Percentiles rank a stretch among this genome's conserved stretches.
Conservation (phyloP, 2,113 vertebrate species). For the Pteropus alecto region DNA sequence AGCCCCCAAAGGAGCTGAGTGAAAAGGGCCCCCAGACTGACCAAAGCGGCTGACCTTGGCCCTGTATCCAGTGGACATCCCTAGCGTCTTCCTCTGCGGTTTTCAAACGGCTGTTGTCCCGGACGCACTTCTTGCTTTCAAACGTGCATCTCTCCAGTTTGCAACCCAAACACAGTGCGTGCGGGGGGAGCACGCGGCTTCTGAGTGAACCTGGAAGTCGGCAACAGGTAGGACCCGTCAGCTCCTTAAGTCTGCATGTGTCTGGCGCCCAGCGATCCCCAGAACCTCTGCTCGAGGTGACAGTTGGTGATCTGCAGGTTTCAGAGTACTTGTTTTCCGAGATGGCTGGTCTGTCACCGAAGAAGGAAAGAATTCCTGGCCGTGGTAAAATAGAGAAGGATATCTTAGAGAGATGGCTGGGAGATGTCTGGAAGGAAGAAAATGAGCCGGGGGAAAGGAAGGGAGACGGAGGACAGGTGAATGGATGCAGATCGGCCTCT, state of each 20-base stretch:
- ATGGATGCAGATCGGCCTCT: slow-evolving; percentile 58
- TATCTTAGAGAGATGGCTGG: not conserved
- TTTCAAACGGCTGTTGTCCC: not conserved
- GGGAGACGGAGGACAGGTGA: slow-evolving; percentile 61
- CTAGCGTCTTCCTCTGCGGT: not conserved
- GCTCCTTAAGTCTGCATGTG: slow-evolving; percentile 35
- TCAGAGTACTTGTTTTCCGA: not conserved
- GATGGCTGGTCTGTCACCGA: not conserved
- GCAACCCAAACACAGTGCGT: slow-evolving; percentile 1
- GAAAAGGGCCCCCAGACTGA: not conserved
- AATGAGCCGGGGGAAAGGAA: not conserved
- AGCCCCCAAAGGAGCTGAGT: slow-evolving; percentile 36
- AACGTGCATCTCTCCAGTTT: not conserved
- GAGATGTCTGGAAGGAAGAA: slow-evolving; percentile 64
- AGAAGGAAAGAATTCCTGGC: not conserved
- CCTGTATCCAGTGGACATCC: not conserved
- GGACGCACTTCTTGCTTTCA: not conserved
- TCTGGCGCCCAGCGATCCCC: not conserved
- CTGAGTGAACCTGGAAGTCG: slow-evolving; percentile 54
- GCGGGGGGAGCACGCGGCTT: not conserved
- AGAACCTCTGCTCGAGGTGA: not conserved
- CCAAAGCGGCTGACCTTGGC: slow-evolving; percentile 18
- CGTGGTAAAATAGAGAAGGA: not conserved
- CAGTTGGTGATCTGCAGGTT: not conserved
- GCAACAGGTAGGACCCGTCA: slow-evolving; percentile 76